Base-by-base conservation (phyloP, 1,140 invertebrate species). In the Gonioctena quinquepunctata region DNA sequence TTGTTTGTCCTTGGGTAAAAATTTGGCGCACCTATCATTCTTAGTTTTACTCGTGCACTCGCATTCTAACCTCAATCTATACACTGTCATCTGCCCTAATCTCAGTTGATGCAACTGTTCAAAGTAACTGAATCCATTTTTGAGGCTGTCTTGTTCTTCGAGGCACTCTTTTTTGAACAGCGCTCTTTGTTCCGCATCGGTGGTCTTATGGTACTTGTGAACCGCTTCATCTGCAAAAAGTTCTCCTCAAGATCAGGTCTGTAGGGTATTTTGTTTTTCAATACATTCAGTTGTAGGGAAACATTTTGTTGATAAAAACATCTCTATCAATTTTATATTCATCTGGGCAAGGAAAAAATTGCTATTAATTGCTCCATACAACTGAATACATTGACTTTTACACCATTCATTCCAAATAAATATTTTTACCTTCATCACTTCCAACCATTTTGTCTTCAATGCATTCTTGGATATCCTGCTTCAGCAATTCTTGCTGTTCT, bases 31-130 rank as follows among this genome's bases (percentile, higher is more conserved):
- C 78, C 71, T 85, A 81, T 81, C 86, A 79, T 72, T 81, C 73
- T 33, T 82, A 68, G 79, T 84, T 80, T 71, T 82, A 78, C 13
- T 83, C 79, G 13, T 84, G 79, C 88, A 88, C 28, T 80, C 72
- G 60, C 87, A 88, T 71, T 84, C 78, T 3, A 89, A 77, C 49
- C 81, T 82, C 66, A 88, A 78, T 73, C 87, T 83, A 60, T 88
- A 88, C 50, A 88, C 77, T 2, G 86, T 88, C 85, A 88, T 85
- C 79, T 88, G 85, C 3, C 87, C 86, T 2, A 88, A 69, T 26
- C 81, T 79, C 19, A 87, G 77, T 68, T 83, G 82, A 0, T 74
- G 57, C 61, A 87, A 83, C 74, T 87, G 81, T 56, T 83, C 81
- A 48, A 85, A 83, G 42, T 77, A 82, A 0, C 74, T 71, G 74